Evolutionary conservation across 2,113 vertebrate genomes (phyloP).

Genomic region (Macheiramphus alcinus): DNA sequence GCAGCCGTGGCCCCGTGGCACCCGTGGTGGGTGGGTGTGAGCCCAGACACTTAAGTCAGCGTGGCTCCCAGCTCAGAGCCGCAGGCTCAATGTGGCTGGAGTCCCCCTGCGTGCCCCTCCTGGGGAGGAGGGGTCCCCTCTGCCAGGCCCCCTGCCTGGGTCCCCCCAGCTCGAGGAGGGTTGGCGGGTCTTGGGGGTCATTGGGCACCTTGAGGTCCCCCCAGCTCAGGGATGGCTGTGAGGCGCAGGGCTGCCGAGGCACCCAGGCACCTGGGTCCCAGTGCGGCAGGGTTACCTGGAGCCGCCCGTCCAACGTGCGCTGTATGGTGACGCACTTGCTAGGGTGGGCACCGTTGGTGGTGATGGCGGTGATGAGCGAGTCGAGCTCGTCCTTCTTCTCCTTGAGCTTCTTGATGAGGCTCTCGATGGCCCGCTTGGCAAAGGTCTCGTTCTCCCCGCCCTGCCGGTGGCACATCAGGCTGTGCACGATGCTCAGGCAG

Average conservation of each 20-base stretch:
- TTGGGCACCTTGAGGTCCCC: background rate
- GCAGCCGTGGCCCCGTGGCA: background rate
- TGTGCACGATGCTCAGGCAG: constrained; percentile 84
- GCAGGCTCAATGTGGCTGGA: background rate
- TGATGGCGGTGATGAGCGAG: constrained; percentile 80
- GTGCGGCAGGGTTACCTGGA: constrained; percentile 66
- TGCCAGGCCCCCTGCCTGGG: background rate
- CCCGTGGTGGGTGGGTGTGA: background rate
- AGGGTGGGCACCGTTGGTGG: constrained; percentile 81
- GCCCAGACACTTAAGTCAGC: background rate
- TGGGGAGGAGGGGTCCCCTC: rapidly evolving
- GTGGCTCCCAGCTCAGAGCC: background rate
- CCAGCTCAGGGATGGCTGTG: no score
- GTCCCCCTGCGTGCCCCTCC: background rate
- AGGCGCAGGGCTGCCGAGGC: background rate
- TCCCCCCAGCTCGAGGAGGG: background rate
- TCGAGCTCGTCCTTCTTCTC: constrained; percentile 85
- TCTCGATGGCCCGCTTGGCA: constrained; percentile 83
- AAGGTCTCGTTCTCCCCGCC: constrained; percentile 81
- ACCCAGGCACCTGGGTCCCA: no score
- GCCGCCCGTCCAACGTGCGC: constrained; percentile 79
- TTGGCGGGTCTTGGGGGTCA: no score
- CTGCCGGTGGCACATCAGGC: constrained; percentile 85
- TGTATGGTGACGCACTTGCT: constrained; percentile 85
- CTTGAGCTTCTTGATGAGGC: constrained; percentile 72